Conservation (phyloP, 2,797 vertebrate species). For the Eremophila alpestris region DNA sequence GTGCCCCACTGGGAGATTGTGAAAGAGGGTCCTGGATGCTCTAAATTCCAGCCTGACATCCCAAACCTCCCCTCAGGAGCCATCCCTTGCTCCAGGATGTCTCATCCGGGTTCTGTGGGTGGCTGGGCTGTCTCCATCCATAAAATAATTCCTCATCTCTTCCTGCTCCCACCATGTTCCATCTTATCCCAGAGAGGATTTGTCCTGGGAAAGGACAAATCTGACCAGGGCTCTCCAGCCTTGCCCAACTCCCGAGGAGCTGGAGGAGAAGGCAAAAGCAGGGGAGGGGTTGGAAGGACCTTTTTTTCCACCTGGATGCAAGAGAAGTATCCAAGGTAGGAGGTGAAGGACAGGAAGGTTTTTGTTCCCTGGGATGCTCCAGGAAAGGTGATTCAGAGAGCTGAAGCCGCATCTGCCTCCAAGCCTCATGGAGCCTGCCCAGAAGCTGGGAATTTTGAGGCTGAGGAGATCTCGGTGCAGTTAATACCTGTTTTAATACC, state of each 20-base stretch:
- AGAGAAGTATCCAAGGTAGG: not conserved
- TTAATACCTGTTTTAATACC: slow-evolving; percentile 54
- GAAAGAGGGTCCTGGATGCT: not conserved
- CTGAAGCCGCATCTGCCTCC: not conserved
- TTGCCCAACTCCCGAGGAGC: not conserved
- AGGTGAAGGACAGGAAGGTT: not conserved
- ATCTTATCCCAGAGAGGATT: not conserved
- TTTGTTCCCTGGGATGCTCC: not conserved
- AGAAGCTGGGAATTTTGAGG: not conserved
- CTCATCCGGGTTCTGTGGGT: not conserved
- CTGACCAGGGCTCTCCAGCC: not conserved
- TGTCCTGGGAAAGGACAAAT: not conserved
- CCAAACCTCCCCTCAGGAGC: not conserved
- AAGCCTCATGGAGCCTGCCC: not conserved
- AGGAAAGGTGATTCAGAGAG: not conserved
- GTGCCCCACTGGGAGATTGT: not conserved
- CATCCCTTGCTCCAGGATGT: not conserved
- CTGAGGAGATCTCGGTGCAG: slow-evolving; percentile 17
- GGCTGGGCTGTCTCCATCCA: not conserved
- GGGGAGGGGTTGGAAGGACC: not conserved
- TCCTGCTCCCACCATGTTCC: not conserved
- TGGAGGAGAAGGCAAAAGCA: not conserved
- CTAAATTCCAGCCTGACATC: not conserved
- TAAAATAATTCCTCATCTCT: not conserved
- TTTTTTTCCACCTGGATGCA: not conserved